Evolutionary conservation across 2,797 vertebrate species (phyloP).

Genomic region (Sebastolobus altivelis): DNA sequence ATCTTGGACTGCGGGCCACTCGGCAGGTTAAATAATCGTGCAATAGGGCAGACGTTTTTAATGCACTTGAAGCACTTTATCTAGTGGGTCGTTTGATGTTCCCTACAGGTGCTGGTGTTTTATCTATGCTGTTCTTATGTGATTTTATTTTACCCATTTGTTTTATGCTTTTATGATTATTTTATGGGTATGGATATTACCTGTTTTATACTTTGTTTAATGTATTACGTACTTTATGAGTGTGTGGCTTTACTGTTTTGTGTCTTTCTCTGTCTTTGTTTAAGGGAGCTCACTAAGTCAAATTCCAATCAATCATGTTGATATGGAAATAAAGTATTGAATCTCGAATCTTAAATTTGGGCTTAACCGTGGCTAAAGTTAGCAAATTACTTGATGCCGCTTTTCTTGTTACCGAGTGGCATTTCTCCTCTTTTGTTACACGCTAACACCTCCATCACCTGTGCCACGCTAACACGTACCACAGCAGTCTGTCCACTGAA

Average conservation of each 20-base stretch:
- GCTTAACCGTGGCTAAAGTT: not conserved
- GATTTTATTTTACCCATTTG: not conserved
- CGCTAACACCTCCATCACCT: not conserved
- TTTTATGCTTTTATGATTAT: not conserved
- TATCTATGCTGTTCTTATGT: not conserved
- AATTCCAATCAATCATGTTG: not conserved
- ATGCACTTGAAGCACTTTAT: conserved; percentile 1
- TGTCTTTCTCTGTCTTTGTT: too few species aligned
- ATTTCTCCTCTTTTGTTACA: not conserved
- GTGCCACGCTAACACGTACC: not conserved
- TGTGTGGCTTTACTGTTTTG: not conserved
- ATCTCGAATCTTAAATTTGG: not conserved
- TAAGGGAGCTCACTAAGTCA: not conserved
- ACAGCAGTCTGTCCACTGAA: not conserved
- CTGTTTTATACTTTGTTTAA: not conserved
- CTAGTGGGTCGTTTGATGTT: not conserved
- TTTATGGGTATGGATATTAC: not conserved
- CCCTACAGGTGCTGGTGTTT: not conserved
- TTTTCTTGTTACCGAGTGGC: not conserved
- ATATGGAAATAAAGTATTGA: not conserved
- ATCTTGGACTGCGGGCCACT: not conserved
- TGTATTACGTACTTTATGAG: not conserved
- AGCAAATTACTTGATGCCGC: not conserved
- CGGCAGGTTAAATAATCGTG: not conserved
- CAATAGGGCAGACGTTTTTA: not conserved